phyloP scores from a whole-genome alignment of 2,888 invertebrate genomes.

The Melieria omissa region DNA sequence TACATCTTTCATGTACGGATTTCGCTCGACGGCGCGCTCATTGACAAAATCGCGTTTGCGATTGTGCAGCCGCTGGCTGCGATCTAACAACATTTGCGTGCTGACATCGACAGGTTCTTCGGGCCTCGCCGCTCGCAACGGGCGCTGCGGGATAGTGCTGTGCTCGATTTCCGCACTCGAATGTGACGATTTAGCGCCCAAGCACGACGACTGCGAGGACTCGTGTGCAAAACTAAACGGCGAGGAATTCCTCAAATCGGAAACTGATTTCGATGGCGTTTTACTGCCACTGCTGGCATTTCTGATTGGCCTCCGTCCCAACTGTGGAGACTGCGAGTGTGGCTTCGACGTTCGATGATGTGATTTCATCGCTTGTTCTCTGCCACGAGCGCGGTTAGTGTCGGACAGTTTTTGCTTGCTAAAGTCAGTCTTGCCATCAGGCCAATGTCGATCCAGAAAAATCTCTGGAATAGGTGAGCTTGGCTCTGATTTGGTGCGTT shows the following conservation, averaged over 20 bases:
- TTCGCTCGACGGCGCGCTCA: constrained; percentile 63
- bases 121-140: constrained; percentile 44
- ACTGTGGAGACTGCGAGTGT: constrained; percentile 53
- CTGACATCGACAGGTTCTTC: constrained; percentile 53
- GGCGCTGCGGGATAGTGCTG: constrained; percentile 45
- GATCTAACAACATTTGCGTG: constrained; percentile 61
- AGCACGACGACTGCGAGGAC: constrained; percentile 47
- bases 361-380: background rate
- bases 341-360: constrained; percentile 43
- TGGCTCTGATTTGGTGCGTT: constrained; percentile 13
- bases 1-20: constrained; percentile 65
- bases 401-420: background rate
- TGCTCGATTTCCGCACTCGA: constrained; percentile 49
- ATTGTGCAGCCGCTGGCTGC: constrained; percentile 63
- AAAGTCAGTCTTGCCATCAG: constrained; percentile 56
- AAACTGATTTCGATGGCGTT: constrained; percentile 49
- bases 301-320: constrained; percentile 25
- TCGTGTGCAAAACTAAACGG: constrained; percentile 37
- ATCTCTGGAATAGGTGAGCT: constrained; percentile 45
- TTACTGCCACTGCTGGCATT: constrained; percentile 16
- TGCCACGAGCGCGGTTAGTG: background rate
- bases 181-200: constrained; percentile 41
- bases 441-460: constrained; percentile 58
- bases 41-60: constrained; percentile 66
- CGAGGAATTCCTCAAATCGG: constrained; percentile 51